Base-by-base conservation (phyloP, 2,797 vertebrate genomes). In the Melopsittacus undulatus region DNA sequence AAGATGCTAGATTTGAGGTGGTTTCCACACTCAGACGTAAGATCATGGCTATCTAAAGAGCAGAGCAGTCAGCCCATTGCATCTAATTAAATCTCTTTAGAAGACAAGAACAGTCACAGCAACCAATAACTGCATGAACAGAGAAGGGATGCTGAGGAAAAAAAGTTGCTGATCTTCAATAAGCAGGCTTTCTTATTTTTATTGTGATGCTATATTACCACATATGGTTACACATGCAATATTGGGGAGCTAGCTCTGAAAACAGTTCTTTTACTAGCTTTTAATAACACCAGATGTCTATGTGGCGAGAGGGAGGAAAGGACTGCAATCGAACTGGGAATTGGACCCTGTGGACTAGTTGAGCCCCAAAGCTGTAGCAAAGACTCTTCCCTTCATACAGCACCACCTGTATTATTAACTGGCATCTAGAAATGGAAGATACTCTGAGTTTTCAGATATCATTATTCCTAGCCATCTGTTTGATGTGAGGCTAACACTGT, bases 221-320 rank as follows among this genome's bases (percentile, higher is more conserved):
- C 94, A 96, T 96, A 94, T 95, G 92, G 92, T 34, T 94, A 61
- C 67, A 93, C 61, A 80, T 5, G 46, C 91, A 87, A 69, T 14
- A 73, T 18, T 79, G 87, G 90, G 84, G 85, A 96, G 61, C 30
- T 80, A 7, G 69, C 94, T 94, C 88, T 90, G 92, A 91, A 72
- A 95, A 91, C 62, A 90, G 78, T 89, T 87, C 83, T 96, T 97
- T 97, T 96, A 95, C 89, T 94, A 83, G 90, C 87, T 92, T 92
- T 96, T 94, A 97, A 97, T 97, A 91, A 94, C 92, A 91, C 89
- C 97, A 97, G 95, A 92, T 97, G 95, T 97, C 96, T 96, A 11
- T 59, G 87, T 93, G 90, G 94, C 0, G 5, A 95, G 77, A 80
- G 76, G 61, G 68, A 95, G 90, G 78, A 86, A 92, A 75, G 81